Evolutionary conservation across 2,888 invertebrate genomes (phyloP), one percentile per base, ranked within the genome.

Genomic region (Nomada hirtipes): DNA sequence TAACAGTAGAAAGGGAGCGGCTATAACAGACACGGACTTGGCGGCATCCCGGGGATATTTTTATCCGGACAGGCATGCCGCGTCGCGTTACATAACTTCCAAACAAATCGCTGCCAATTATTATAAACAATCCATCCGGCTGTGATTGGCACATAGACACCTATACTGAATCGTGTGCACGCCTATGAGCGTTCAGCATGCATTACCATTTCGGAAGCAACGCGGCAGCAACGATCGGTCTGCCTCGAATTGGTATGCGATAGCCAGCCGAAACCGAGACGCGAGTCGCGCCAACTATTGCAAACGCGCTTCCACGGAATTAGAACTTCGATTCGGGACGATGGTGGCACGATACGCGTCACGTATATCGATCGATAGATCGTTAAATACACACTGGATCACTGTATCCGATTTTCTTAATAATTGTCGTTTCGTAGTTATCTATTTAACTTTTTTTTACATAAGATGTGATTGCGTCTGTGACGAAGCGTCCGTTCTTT

Each of bases 81-180:
- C 84, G 81, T 42, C 68, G 75, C 13, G 76, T 93, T 93, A 93
- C 91, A 89, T 93, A 93, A 93, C 87, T 83, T 84, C 84, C 86
- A 90, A 90, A 89, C 83, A 91, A 91, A 89, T 89, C 84, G 78
- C 84, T 90, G 91, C 91, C 91, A 91, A 91, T 93, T 91, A 90
- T 91, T 91, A 92, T 92, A 92, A 92, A 92, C 90, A 92, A 91
- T 88, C 68, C 74, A 63, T 42, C 77, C 52, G 75, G 71, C 57
- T 61, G 60, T 75, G 85, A 85, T 85, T 86, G 86, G 85, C 86
- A 79, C 65, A 50, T 44, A 18, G 18, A 29, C 53, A 20, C 26
- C 20, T 57, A 26, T 13, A 57, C 11, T 1, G 13, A 57, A 13
- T 2, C 18, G 15, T 47, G 4, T 44, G 23, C 7, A 42, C 18